Conservation (phyloP, 2,113 vertebrate species). For the Cryptotis parvus region DNA sequence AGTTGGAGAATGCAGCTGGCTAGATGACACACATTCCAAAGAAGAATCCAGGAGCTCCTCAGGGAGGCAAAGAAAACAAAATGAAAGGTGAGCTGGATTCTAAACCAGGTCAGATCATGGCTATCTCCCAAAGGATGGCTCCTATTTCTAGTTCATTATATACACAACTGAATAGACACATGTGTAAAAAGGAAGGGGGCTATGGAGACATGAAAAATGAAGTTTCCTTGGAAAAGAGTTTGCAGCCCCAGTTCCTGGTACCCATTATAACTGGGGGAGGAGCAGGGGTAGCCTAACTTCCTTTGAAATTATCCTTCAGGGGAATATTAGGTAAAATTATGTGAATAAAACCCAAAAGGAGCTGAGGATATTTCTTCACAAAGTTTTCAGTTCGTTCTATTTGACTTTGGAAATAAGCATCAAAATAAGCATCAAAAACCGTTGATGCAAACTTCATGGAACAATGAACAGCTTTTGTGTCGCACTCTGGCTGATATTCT, state of each 20-base stretch:
- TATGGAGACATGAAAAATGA: background rate
- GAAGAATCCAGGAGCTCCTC: background rate
- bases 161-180: accelerated
- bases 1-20: background rate
- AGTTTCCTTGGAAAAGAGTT: background rate
- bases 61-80: background rate
- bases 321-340: too few species aligned
- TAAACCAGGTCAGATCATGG: background rate
- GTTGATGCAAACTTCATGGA: conserved; percentile 24
- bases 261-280: background rate
- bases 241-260: background rate
- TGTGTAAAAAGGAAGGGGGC: background rate
- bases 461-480: background rate
- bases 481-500: background rate
- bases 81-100: background rate
- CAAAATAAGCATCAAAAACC: conserved; percentile 8
- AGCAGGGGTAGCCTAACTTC: accelerated
- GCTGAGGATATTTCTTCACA: background rate
- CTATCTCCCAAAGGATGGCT: background rate
- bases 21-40: background rate
- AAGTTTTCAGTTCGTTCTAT: background rate
- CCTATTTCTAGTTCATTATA: background rate
- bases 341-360: background rate
- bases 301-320: background rate
- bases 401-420: conserved; percentile 56